phyloP scores from a whole-genome alignment of 1,140 invertebrate species.

The Anoplophora glabripennis region DNA sequence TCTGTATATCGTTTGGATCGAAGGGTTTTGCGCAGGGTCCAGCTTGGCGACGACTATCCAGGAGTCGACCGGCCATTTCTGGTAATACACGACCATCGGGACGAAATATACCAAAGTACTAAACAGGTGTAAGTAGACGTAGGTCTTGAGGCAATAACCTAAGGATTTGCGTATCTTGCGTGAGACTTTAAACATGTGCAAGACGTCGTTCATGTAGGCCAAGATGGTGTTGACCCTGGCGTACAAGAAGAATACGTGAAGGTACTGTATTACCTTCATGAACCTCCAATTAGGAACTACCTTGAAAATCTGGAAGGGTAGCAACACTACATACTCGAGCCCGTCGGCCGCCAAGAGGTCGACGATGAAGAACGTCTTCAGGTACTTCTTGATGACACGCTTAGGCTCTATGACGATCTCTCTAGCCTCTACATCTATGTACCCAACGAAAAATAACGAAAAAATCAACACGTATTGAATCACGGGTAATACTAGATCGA shows the following conservation, averaged over 20 bases:
- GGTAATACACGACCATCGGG: conserved; percentile 4
- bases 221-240: conserved; percentile 3
- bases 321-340: conserved; percentile 4
- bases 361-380: conserved; percentile 17
- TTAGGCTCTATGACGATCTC: conserved; percentile 21
- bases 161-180: conserved; percentile 11
- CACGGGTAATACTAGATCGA: background rate
- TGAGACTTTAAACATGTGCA: conserved; percentile 2
- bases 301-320: background rate
- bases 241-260: background rate
- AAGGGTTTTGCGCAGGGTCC: background rate
- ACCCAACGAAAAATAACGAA: conserved; percentile 20
- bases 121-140: conserved; percentile 12
- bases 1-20: background rate
- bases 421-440: conserved; percentile 16
- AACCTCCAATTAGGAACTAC: conserved; percentile 8
- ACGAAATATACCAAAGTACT: conserved; percentile 14
- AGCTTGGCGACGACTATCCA: conserved; percentile 9
- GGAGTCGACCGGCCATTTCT: conserved; percentile 5
- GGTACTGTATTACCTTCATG: background rate
- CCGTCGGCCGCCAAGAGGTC: conserved; percentile 13
- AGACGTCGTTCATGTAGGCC: conserved; percentile 5
- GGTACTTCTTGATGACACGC: conserved; percentile 14
- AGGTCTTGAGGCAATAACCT: background rate
- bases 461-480: background rate